Base-by-base conservation (phyloP, 30 jellyfish, hydroid and myxozoan genomes). In the Mastigias papua region DNA sequence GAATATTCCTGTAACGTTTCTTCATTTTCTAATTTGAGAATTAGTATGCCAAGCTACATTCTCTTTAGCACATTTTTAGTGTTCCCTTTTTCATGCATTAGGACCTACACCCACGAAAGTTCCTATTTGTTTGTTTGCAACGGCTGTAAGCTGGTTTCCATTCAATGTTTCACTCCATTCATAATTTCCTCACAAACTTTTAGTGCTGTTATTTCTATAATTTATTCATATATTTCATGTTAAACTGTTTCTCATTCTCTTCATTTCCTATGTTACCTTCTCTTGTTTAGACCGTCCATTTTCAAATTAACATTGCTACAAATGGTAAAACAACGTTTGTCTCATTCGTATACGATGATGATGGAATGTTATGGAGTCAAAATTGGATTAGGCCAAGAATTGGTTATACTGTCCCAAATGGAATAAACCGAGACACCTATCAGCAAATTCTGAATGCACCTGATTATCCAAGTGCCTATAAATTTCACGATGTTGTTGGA, bases 291-390 rank as follows among this genome's bases (percentile, higher is more conserved):
- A 22, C 42, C 27, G 94, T 50, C 10, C 32, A 88, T 4, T 86
- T 86, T 66, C 94, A 86, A 86, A 46, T 86, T 37, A 73, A 63
- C 27, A 37, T 86, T 1, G 86, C 80, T 1, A 86, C 87, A 48
- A 51, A 86, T 42, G 94, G 94, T 49, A 23, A 27, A 73, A 63
- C 76, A 42, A 71, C 94, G 7, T 73, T 50, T 33, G 89, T 63
- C 19, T 28, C 71, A 1, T 51, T 13, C 62, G 80, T 86, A 19
- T 86, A 86, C 75, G 83, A 72, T 16, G 89, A 73, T 73, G 94
- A 49, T 9, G 82, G 82, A 30, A 73, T 86, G 94, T 16, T 35
- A 22, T 86, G 94, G 94, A 27, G 20, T 9, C 71, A 86, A 42
- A 68, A 66, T 22, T 80, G 82, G 82, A 26, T 63, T 34, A 0